phyloP scores from a whole-genome alignment of 2,797 vertebrate species.

The Mionectes olivaceus region DNA sequence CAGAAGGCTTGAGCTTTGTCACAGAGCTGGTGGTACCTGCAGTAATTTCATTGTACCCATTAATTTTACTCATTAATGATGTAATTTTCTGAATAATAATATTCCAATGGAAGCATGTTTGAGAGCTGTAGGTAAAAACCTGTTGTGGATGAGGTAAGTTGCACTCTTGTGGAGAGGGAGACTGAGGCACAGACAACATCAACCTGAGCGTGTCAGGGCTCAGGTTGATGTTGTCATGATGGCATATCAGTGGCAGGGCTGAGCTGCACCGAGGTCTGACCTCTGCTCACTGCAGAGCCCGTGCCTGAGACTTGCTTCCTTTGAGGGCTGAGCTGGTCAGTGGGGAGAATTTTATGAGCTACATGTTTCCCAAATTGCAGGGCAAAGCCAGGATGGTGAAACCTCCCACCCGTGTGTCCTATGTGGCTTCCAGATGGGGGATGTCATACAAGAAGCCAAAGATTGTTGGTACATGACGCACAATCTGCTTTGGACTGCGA shows the following conservation, averaged over 20 bases:
- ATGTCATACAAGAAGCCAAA: neutral
- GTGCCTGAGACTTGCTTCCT: fast-evolving
- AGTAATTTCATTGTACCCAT: neutral
- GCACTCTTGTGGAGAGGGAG: neutral
- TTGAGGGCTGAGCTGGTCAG: fast-evolving
- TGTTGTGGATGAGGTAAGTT: neutral
- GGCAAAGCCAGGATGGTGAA: neutral
- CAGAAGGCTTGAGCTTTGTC: neutral
- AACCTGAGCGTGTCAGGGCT: neutral
- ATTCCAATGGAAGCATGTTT: neutral
- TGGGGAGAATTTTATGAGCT: neutral
- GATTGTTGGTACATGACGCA: neutral
- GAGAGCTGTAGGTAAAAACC: neutral
- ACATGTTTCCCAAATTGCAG: fast-evolving
- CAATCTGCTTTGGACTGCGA: neutral
- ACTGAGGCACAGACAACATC: neutral
- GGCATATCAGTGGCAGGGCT: neutral
- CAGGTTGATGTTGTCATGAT: no score
- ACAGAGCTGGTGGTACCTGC: neutral
- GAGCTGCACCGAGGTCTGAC: neutral
- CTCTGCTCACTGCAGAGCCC: neutral
- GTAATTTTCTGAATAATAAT: neutral
- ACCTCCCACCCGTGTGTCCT: neutral
- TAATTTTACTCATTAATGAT: neutral
- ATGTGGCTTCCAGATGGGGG: neutral